These are phyloP conservation scores for Phalacrocorax carbo DNA, from an alignment of 2,113 vertebrate species.

Conservation along the genomic window DNA sequence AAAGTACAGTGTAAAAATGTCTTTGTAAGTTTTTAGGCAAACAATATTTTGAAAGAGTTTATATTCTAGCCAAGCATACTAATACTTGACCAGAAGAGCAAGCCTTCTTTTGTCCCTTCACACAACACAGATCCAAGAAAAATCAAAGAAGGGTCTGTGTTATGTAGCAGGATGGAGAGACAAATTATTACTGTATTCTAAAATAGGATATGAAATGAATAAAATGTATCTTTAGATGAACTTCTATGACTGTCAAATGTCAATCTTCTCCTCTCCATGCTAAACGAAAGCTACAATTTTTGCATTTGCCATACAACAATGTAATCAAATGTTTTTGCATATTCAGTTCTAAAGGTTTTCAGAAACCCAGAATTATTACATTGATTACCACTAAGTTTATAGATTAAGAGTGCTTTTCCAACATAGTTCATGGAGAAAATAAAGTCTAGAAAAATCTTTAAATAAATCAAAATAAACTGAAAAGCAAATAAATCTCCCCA, in stretches of 20 bases:
- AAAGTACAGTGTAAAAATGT: conserved; percentile 9
- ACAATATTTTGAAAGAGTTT: conserved; percentile 14
- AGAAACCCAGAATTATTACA: neutral
- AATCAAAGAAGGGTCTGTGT: neutral
- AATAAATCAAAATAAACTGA: neutral
- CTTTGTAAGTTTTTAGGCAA: conserved; percentile 36
- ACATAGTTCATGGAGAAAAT: neutral
- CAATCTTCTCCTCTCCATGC: neutral
- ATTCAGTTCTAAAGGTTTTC: neutral
- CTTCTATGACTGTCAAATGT: neutral
- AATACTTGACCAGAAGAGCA: conserved; percentile 19
- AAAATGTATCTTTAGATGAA: neutral
- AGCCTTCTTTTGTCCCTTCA: neutral
- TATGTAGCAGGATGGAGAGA: neutral
- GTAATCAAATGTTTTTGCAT: neutral
- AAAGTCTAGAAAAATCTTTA: neutral
- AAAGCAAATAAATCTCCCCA: neutral
- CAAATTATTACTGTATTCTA: neutral
- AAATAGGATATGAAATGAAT: neutral
- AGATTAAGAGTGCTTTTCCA: neutral
- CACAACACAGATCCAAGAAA: conserved; percentile 1
- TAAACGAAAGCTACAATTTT: neutral
- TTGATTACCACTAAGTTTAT: neutral
- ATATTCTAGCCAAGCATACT: conserved; percentile 15
- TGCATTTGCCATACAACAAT: neutral